Base-by-base conservation (phyloP, 2,888 invertebrate genomes). In the Orthosia cruda region DNA sequence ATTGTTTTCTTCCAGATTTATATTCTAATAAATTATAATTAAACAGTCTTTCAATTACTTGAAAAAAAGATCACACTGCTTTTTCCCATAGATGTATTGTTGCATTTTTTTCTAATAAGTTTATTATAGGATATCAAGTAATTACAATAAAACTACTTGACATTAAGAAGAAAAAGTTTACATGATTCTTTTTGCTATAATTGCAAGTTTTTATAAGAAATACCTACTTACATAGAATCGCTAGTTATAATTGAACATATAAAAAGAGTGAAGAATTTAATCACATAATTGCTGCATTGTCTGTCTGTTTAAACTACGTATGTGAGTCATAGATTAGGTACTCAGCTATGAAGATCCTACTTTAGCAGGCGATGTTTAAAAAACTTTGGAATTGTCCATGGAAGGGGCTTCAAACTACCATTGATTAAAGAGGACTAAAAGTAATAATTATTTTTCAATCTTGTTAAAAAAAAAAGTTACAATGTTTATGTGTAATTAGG, bases 241-340 rank as follows among this genome's bases (percentile, higher is more conserved):
- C 65, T 61, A 55, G 65, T n/a, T 74, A 77, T 81, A 82, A 88
- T 85, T 85, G 67, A 72, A 71, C 69, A 59, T 85, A 85, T 81
- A 88, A 83, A 88, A 87, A 88, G 80, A 71, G 70, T 81, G 26
- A 45, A 83, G 64, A 78, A 77, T 88, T 77, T 83, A 87, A 87
- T 86, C 82, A 83, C 75, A 87, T 85, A 89, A 90, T 90, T 88
- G 86, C 74, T 78, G 83, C 74, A 88, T 87, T 89, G 87, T 88
- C 74, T 81, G 80, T 74, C 87, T 87, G 80, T 82, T 82, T 85
- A 77, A 82, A 85, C 74, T 69, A 86, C 81, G 77, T 79, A 77
- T 4, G 20, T 89, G 89, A 89, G 72, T 90, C 89, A 90, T 78
- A 62, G 67, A 65, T 66, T 45, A 52, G 32, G 64, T 81, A 63